Conservation (phyloP, 1,140 invertebrate genomes). For the Andricus grossulariae region DNA sequence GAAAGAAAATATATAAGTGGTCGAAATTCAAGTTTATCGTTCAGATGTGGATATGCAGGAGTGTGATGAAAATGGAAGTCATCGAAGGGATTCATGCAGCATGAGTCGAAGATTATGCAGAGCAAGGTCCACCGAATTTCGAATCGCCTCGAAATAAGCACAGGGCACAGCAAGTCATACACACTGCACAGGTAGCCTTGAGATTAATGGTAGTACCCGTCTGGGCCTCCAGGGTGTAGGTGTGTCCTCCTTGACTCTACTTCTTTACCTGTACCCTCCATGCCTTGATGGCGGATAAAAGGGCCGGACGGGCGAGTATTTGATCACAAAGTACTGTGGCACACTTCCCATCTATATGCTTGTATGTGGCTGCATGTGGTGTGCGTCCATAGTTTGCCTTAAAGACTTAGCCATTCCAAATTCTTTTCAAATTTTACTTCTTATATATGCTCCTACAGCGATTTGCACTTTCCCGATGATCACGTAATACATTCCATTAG, state of each 20-base stretch:
- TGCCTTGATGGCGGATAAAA: slow-evolving; percentile 21
- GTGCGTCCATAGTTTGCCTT: background rate
- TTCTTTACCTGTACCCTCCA: slow-evolving; percentile 37
- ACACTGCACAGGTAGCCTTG: slow-evolving; percentile 52
- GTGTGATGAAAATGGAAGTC: too few relatives aligned
- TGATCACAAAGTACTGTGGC: slow-evolving; percentile 43
- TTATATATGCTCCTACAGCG: background rate
- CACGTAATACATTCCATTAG: too few relatives aligned
- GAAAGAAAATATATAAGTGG: too few relatives aligned
- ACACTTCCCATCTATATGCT: slow-evolving; percentile 36
- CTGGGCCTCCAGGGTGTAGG: slow-evolving; percentile 63
- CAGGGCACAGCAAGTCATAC: too few relatives aligned
- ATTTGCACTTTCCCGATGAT: too few relatives aligned
- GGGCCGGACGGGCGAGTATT: slow-evolving; percentile 39
- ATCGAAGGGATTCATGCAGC: too few relatives aligned
- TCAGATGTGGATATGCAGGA: too few relatives aligned
- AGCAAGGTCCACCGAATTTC: slow-evolving; percentile 48
- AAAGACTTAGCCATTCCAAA: background rate
- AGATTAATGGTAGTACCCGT: slow-evolving; percentile 62
- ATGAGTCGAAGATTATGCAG: slow-evolving; percentile 52
- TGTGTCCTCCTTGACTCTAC: slow-evolving; percentile 54
- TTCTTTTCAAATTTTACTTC: slow-evolving; percentile 35
- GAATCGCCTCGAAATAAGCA: slow-evolving; percentile 19
- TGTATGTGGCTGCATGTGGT: background rate
- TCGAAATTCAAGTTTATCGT: too few relatives aligned